phyloP scores from a whole-genome alignment of 2,113 vertebrate species.

The Upupa epops region DNA sequence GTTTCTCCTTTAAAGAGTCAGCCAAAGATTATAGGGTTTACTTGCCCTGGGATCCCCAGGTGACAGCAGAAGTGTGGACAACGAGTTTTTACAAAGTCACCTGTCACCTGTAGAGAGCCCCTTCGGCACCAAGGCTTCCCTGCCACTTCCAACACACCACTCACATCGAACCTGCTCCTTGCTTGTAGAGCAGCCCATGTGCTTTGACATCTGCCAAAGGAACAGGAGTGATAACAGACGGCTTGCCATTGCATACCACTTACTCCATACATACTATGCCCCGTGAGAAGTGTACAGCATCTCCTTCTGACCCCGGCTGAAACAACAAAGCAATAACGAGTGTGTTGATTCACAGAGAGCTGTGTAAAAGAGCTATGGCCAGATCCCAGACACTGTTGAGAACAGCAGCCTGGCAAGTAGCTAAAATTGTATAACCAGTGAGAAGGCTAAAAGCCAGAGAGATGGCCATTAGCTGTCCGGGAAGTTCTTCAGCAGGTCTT shows the following conservation, averaged over 20 bases:
- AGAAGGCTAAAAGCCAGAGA: not conserved
- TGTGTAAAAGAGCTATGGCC: not conserved
- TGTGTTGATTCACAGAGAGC: not conserved
- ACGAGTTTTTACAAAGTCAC: not conserved
- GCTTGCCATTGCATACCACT: not conserved
- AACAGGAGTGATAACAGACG: not conserved
- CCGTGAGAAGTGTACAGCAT: not conserved
- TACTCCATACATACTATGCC: not conserved
- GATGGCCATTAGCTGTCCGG: not conserved
- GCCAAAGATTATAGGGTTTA: conserved; percentile 18
- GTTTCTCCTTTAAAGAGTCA: conserved; percentile 12
- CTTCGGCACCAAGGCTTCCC: not conserved
- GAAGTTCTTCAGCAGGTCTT: not conserved
- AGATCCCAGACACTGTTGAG: not conserved
- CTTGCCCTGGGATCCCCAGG: not conserved
- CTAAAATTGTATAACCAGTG: not conserved
- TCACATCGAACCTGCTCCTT: not conserved
- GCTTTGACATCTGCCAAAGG: not conserved
- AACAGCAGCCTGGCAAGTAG: not conserved
- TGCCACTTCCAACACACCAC: not conserved
- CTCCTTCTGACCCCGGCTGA: not conserved
- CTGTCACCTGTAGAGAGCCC: not conserved
- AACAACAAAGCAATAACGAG: not conserved
- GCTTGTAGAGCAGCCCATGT: not conserved
- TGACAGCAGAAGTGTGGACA: not conserved